These are phyloP conservation scores for Tipula vernalis DNA, from an alignment of 2,888 invertebrate species.

Conservation along the genomic window DNA sequence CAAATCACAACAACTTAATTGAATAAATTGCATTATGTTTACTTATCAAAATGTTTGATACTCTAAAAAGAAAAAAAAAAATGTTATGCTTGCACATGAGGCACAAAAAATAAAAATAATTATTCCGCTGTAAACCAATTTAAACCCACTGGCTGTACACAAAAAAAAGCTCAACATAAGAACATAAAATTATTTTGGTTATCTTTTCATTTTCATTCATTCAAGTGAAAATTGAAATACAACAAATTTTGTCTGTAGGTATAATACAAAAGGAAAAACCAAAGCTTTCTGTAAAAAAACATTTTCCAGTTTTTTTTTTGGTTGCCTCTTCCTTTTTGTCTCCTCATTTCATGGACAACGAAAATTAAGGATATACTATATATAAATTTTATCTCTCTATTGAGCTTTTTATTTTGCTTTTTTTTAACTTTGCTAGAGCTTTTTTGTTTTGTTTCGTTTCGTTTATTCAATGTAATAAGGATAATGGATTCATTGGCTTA, in stretches of 20 bases:
- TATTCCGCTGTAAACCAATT: background rate
- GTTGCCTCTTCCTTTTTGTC: background rate
- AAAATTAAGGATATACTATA: background rate
- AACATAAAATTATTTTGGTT: background rate
- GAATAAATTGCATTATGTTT: no score
- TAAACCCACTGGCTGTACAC: background rate
- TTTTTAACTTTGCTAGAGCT: background rate
- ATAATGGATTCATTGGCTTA: background rate
- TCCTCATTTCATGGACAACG: background rate
- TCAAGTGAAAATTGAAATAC: background rate
- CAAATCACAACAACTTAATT: no score
- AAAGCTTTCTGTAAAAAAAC: background rate
- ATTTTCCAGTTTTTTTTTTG: background rate
- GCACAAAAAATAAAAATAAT: no score
- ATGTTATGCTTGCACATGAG: no score
- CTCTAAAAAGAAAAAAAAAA: no score
- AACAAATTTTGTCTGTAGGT: background rate
- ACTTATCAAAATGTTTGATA: no score
- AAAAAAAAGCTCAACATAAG: background rate
- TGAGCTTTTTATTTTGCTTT: background rate
- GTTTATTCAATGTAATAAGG: background rate
- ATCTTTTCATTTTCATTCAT: background rate
- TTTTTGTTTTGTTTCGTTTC: background rate
- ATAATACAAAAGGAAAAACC: background rate
- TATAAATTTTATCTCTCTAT: background rate